phyloP scores from a whole-genome alignment of 2,113 vertebrate genomes.

The Xiphophorus maculatus region DNA sequence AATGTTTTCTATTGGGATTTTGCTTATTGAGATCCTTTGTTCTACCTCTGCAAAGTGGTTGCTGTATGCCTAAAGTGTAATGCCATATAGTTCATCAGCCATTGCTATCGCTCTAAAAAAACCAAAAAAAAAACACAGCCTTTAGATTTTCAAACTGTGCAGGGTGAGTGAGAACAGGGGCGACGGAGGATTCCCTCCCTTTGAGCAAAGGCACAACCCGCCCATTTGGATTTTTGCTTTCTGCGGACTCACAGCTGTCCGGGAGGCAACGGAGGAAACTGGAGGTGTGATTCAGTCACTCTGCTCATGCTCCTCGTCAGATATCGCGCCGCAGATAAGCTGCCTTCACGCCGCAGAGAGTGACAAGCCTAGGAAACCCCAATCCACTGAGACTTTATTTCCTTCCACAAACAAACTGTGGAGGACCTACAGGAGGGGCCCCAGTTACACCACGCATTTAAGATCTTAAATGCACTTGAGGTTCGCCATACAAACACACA shows the following conservation, averaged over 20 bases:
- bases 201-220: constrained; percentile 53
- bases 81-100: constrained; percentile 47
- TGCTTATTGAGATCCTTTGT: not conserved
- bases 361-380: constrained; percentile 28
- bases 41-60: not conserved
- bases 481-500: constrained; percentile 6
- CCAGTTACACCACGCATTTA: constrained; percentile 24
- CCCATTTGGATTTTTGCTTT: constrained; percentile 56
- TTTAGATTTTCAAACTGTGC: constrained; percentile 38
- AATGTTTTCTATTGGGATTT: not conserved
- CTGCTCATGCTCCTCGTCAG: constrained; percentile 36
- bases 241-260: constrained; percentile 25
- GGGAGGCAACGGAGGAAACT: constrained; percentile 30
- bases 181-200: constrained; percentile 30
- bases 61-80: not conserved
- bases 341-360: constrained; percentile 39
- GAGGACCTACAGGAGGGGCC: constrained; percentile 26
- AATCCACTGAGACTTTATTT: constrained; percentile 51
- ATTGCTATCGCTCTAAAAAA: constrained; percentile 26
- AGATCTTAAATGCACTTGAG: constrained; percentile 24
- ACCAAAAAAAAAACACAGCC: constrained; percentile 16
- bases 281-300: constrained; percentile 33
- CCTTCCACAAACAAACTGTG: constrained; percentile 58
- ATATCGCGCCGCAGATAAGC: constrained; percentile 21
- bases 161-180: constrained; percentile 8